Base-by-base conservation (phyloP, 2,797 vertebrate species). In the Ibycter americanus region DNA sequence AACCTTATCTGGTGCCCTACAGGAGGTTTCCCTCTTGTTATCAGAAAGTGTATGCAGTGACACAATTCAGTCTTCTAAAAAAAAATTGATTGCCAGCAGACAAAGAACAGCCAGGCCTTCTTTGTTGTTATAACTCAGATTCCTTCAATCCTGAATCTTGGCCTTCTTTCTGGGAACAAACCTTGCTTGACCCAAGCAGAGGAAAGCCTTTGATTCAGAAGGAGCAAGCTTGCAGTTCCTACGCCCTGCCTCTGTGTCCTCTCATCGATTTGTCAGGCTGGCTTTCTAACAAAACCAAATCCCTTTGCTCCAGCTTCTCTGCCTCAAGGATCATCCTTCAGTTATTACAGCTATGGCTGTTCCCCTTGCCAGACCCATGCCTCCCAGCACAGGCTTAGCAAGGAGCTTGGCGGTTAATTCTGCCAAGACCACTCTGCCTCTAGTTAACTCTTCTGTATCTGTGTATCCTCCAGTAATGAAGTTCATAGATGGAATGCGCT, bases 71-170 rank as follows among this genome's bases (percentile, higher is more conserved):
- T 77, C 83, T 87, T 80, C 66, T 22, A 52, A 93, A 87, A 4
- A 51, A 89, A 96, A 96, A 80, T 81, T 23, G 40, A 61, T 89
- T 97, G 90, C 94, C 93, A 95, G 70, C 52, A 94, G 90, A 96
- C 62, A 83, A 68, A 94, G 62, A 94, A 52, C 93, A 95, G 85
- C 38, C 58, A 87, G 40, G 29, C 27, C 55, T 82, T 65, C 32
- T 93, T 90, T 90, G 90, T 78, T 91, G 40, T 84, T 92, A 27
- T n/a, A 92, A 73, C 32, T 32, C 21, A 46, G 47, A 90, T 92
- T 47, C 23, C 19, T 47, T 25, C 0, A 0, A 59, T 90, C 59
- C 26, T 46, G 38, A 56, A 22, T 71, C 73, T 70, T 92, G 44
- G 63, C 29, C 2, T 15, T 56, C n/a, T 87, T 83, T 83, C 63